phyloP scores from a whole-genome alignment of 92 coral and sea anemone genomes.

The Zoanthus sansibaricus region DNA sequence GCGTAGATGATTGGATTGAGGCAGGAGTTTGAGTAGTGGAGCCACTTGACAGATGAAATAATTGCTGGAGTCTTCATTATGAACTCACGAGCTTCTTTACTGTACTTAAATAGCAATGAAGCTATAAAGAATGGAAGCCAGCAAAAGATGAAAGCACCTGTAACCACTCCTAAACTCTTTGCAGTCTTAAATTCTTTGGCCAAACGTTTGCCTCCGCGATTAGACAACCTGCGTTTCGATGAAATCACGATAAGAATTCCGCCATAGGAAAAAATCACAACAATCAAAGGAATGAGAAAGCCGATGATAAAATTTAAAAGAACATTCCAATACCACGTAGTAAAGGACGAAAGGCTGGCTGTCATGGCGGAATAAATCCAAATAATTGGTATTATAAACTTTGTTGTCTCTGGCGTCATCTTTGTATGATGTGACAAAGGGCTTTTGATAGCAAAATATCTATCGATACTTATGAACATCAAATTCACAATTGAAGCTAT shows the following conservation, averaged over 20 bases:
- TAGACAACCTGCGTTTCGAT: slow-evolving; percentile 74
- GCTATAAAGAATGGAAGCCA: slow-evolving; percentile 94
- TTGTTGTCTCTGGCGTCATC: slow-evolving; percentile 86
- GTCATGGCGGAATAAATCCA: slow-evolving; percentile 85
- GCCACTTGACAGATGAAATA: slow-evolving; percentile 86
- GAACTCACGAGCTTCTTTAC: slow-evolving; percentile 50
- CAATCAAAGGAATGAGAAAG: slow-evolving; percentile 82
- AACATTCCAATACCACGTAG: slow-evolving; percentile 69
- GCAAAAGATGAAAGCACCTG: slow-evolving; percentile 89
- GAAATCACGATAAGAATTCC: slow-evolving; percentile 88
- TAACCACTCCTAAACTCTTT: slow-evolving; percentile 95
- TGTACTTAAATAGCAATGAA: slow-evolving; percentile 71
- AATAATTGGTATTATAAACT: slow-evolving; percentile 75
- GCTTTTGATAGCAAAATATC: slow-evolving; percentile 92
- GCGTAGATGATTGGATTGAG: slow-evolving; percentile 98
- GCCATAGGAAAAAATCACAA: slow-evolving; percentile 83
- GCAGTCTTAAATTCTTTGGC: slow-evolving; percentile 96
- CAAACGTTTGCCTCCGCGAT: slow-evolving; percentile 86
- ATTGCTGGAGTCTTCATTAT: slow-evolving; percentile 68
- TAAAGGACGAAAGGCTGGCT: slow-evolving; percentile 63
- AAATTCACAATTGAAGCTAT: slow-evolving; percentile 90
- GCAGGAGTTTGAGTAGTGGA: slow-evolving; percentile 96
- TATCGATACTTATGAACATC: slow-evolving; percentile 92
- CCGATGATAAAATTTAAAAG: slow-evolving; percentile 73
- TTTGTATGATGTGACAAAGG: slow-evolving; percentile 95